Evolutionary conservation across 2,888 invertebrate genomes (phyloP).

Genomic region (Nephrotoma flavescens): DNA sequence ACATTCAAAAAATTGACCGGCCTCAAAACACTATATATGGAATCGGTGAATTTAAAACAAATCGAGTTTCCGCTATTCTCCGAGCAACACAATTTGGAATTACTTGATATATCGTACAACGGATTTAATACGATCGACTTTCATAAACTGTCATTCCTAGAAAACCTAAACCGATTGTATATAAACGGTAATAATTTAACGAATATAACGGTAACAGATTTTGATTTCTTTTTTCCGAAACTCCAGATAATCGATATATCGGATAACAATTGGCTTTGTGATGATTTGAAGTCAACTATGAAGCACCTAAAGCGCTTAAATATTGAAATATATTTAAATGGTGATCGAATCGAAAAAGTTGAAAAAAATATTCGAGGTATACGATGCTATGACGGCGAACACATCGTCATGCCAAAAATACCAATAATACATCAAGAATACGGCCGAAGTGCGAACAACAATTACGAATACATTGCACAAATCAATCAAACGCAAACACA

Average conservation of each 20-base stretch:
- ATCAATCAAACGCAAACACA: neutral
- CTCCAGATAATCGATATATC: neutral
- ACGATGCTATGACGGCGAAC: neutral
- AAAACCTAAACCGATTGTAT: neutral
- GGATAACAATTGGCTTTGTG: conserved; percentile 1
- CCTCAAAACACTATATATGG: neutral
- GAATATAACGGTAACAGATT: neutral
- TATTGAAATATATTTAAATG: neutral
- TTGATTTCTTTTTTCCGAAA: neutral
- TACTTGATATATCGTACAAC: neutral
- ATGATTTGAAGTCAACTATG: neutral
- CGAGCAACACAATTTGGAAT: neutral
- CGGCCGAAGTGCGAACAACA: neutral
- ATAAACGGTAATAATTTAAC: neutral
- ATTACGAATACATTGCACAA: neutral
- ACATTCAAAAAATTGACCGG: neutral
- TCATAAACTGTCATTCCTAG: neutral
- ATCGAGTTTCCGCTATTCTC: neutral
- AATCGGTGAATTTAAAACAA: neutral
- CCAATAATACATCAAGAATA: neutral
- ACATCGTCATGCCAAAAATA: neutral
- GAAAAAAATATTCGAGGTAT: neutral
- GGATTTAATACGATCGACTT: neutral
- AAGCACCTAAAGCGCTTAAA: neutral
- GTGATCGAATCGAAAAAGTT: neutral